Conservation (phyloP, 2,888 invertebrate species). For the Barypeithes pellucidus region DNA sequence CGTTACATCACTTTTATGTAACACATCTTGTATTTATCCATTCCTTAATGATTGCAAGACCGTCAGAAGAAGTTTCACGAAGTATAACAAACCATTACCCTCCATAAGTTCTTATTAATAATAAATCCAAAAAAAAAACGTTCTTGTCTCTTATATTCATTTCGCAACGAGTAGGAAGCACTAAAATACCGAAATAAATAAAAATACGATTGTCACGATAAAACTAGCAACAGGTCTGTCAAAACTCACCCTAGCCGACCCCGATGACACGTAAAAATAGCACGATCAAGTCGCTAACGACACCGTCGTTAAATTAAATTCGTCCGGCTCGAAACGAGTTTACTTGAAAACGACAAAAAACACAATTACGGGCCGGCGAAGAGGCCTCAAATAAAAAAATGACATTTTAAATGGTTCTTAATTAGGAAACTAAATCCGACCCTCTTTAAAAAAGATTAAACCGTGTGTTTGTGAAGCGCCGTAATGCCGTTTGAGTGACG, state of each 20-base stretch:
- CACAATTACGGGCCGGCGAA: constrained; percentile 26
- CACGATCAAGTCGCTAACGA: constrained; percentile 37
- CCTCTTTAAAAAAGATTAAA: constrained; percentile 71
- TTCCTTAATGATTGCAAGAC: too few species aligned
- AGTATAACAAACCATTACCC: too few species aligned
- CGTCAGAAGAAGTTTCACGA: too few species aligned
- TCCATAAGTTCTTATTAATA: too few species aligned
- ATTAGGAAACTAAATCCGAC: constrained; percentile 71
- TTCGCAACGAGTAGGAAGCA: background rate
- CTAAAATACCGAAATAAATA: background rate
- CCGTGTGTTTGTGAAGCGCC: constrained; percentile 71
- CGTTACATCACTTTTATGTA: too few species aligned
- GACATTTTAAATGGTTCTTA: constrained; percentile 72
- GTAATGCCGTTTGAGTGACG: constrained; percentile 71
- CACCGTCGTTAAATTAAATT: constrained; percentile 36
- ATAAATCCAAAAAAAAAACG: too few species aligned
- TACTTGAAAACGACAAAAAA: constrained; percentile 39
- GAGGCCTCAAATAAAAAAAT: constrained; percentile 67
- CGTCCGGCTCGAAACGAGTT: constrained; percentile 26
- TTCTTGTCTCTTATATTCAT: too few species aligned
- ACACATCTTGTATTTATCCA: too few species aligned
- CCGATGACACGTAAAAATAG: constrained; percentile 37
- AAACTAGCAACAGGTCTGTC: constrained; percentile 30
- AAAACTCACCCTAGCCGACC: background rate
- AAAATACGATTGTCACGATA: background rate